Percentiles rank a stretch among this genome's conserved stretches.
phyloP scores from a whole-genome alignment of 1,140 invertebrate genomes.

The Atta colombica region DNA sequence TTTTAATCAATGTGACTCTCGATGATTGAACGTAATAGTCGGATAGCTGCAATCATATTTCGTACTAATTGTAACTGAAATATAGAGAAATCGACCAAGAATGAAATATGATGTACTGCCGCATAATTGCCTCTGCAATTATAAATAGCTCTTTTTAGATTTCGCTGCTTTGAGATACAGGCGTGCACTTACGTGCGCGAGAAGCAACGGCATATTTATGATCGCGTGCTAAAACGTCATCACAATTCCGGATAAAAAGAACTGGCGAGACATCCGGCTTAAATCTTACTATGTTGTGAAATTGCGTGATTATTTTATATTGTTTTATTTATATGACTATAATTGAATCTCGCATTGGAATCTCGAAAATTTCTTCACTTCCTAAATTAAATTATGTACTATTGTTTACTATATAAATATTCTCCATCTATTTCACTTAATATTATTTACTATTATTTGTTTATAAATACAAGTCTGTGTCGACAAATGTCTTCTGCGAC shows the following conservation, averaged over 20 bases:
- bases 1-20: not conserved
- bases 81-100: not conserved
- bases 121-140: not conserved
- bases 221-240: conserved; percentile 15
- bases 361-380: not conserved
- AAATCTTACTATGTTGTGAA: not conserved
- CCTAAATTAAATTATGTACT: not conserved
- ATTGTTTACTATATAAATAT: not conserved
- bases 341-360: not conserved
- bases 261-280: not conserved
- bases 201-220: conserved; percentile 11
- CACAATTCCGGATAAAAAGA: not conserved
- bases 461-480: not conserved
- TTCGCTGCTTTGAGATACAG: not conserved
- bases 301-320: not conserved
- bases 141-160: conserved; percentile 17
- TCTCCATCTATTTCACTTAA: too few species aligned
- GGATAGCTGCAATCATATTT: not conserved
- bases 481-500: not conserved
- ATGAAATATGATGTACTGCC: not conserved
- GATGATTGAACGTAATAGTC: not conserved
- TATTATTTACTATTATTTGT: too few species aligned
- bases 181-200: not conserved
- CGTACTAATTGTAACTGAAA: not conserved
- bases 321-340: not conserved